Evolutionary conservation across 2,113 vertebrate species (phyloP).

Genomic region (Indicator indicator): DNA sequence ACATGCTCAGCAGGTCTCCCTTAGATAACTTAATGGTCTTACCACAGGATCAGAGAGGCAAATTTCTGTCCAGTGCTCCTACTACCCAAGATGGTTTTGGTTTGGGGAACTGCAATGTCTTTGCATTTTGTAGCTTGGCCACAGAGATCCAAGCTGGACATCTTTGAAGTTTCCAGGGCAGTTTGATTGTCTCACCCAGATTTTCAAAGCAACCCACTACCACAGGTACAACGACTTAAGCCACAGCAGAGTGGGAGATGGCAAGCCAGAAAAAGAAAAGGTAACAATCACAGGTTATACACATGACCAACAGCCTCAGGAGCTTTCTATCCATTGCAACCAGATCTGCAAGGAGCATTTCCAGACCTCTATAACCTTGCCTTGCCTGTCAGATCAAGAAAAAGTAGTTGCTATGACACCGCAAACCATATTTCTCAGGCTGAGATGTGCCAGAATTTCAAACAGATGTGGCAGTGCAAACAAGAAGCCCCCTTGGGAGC

Average conservation of each 20-base stretch:
- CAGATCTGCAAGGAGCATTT: constrained; percentile 6
- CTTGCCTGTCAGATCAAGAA: constrained; percentile 41
- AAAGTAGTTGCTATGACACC: constrained; percentile 49
- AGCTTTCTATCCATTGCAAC: not conserved
- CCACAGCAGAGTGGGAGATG: not conserved
- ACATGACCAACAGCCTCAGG: not conserved
- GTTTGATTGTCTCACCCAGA: not conserved
- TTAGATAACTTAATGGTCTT: not conserved
- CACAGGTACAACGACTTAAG: not conserved
- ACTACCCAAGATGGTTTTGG: not conserved
- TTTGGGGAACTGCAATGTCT: not conserved
- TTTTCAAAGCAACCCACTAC: not conserved
- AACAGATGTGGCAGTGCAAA: constrained; percentile 65
- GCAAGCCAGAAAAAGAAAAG: not conserved
- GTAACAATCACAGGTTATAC: not conserved
- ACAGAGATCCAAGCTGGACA: not conserved
- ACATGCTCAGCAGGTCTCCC: not conserved
- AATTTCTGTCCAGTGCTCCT: not conserved
- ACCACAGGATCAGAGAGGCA: not conserved
- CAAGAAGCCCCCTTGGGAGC: constrained; percentile 57
- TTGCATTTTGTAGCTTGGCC: not conserved
- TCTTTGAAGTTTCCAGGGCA: not conserved
- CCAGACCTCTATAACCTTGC: not conserved
- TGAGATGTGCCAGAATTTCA: constrained; percentile 60
- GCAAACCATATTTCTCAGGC: constrained; percentile 49